phyloP scores from a whole-genome alignment of 2,888 invertebrate genomes.

The Campopleginae sp. region DNA sequence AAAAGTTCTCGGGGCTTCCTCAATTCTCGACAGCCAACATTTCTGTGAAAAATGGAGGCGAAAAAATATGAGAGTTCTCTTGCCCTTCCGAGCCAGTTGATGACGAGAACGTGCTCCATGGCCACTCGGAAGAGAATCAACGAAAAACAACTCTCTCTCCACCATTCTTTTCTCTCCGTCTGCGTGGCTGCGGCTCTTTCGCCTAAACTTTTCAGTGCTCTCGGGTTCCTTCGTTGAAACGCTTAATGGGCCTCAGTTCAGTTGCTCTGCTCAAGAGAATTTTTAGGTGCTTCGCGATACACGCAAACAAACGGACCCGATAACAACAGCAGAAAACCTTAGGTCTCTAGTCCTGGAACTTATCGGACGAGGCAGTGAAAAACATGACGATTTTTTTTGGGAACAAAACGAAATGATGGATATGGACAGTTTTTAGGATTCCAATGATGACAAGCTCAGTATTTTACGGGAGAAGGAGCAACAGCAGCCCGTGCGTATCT shows the following conservation, averaged over 20 bases:
- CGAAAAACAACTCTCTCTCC: not conserved
- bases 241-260: constrained; percentile 42
- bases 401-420: not conserved
- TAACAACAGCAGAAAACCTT: not conserved
- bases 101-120: constrained; percentile 39
- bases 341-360: not conserved
- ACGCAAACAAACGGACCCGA: not conserved
- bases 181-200: constrained; percentile 4
- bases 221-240: constrained; percentile 52
- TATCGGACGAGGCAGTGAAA: not conserved
- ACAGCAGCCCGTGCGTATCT: not conserved
- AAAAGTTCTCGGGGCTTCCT: constrained; percentile 11
- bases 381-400: not conserved
- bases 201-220: constrained; percentile 46
- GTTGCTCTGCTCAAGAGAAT: not conserved
- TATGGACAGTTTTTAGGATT: not conserved
- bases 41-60: constrained; percentile 5
- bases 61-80: constrained; percentile 24
- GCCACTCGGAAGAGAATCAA: constrained; percentile 39
- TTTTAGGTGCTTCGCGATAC: not conserved
- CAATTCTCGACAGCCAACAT: not conserved
- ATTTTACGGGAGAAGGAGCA: not conserved
- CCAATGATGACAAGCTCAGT: not conserved
- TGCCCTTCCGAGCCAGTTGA: constrained; percentile 21
- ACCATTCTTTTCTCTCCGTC: constrained; percentile 7